Base-by-base conservation (phyloP, 2,888 invertebrate genomes). In the Drosophila eohydei region DNA sequence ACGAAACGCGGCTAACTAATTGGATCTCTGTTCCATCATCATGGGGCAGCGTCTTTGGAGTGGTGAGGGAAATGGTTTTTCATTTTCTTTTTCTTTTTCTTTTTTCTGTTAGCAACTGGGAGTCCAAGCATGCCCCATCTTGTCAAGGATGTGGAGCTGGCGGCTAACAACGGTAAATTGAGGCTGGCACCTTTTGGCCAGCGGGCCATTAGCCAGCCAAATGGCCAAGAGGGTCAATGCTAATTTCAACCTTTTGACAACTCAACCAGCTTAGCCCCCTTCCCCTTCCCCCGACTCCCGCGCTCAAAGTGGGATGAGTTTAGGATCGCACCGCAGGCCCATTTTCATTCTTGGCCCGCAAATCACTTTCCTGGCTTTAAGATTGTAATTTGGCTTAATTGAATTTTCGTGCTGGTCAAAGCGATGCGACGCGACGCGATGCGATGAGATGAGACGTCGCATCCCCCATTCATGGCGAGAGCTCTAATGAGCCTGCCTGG, bases 241-340 rank as follows among this genome's bases (percentile, higher is more conserved):
- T 84, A 88, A 84, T 88, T 84, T 81, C 77, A 85, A 84, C 88
- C 84, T 88, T 87, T 87, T 84, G 88, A 84, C 88, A 84, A 84
- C 88, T 84, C 82, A 82, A 82, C 77, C 58, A 64, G 51, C 48
- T 43, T 38, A 36, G 41, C 26, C 30, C 30, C n/a, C 12, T 21
- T 44, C 26, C 26, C 36, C 16, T 21, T 6, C 16, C 21, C 5
- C 12, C 0, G 26, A 5, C 9, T 26, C 55, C 34, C 12, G n/a
- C 21, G 21, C 3, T n/a, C 11, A 5, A 48, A 48, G 40, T 43
- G 43, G 26, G 57, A 57, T 65, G 67, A 67, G 48, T 52, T 26
- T 46, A 57, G 34, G 9, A 3, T 34, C 46, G 51, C 38, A 62
- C 70, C 30, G 30, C 12, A n/a, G 63, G 70, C 74, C 78, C 54